Evolutionary conservation across 2,888 invertebrate species (phyloP).

Genomic region (Lasioglossum figueresi): DNA sequence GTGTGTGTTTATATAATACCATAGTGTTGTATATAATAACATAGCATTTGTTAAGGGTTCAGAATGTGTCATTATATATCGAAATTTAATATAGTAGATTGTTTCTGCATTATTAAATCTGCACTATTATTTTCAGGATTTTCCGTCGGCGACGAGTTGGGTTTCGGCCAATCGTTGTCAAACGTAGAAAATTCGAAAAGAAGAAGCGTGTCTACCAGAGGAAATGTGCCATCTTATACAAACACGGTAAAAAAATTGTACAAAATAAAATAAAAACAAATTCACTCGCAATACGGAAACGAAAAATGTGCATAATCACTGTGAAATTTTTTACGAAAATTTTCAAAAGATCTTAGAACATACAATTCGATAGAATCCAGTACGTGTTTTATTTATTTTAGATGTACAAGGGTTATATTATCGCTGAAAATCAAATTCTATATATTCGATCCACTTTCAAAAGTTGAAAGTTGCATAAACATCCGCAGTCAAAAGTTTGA

Average conservation of each 20-base stretch:
- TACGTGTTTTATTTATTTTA: no score
- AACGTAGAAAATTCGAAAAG: conserved; percentile 90
- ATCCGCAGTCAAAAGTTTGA: neutral
- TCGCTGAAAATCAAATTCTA: no score
- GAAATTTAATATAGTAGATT: neutral
- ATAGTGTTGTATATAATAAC: neutral
- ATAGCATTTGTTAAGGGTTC: neutral
- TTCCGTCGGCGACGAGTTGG: conserved; percentile 93
- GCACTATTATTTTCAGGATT: conserved; percentile 87
- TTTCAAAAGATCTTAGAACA: no score
- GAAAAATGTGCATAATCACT: neutral
- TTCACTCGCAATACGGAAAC: neutral
- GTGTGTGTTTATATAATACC: neutral
- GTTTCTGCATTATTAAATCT: neutral
- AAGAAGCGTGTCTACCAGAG: conserved; percentile 85
- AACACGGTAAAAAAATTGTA: conserved; percentile 75
- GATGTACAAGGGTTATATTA: no score
- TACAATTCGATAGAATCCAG: no score
- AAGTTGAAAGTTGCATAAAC: no score
- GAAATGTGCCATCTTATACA: conserved; percentile 66
- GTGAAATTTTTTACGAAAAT: no score
- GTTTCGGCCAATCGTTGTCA: conserved; percentile 92
- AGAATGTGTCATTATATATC: neutral
- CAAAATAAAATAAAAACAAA: neutral
- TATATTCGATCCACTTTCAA: no score